Conservation (phyloP, 37 sponge, comb jelly and placozoan genomes). For the Halichondria panicea region DNA sequence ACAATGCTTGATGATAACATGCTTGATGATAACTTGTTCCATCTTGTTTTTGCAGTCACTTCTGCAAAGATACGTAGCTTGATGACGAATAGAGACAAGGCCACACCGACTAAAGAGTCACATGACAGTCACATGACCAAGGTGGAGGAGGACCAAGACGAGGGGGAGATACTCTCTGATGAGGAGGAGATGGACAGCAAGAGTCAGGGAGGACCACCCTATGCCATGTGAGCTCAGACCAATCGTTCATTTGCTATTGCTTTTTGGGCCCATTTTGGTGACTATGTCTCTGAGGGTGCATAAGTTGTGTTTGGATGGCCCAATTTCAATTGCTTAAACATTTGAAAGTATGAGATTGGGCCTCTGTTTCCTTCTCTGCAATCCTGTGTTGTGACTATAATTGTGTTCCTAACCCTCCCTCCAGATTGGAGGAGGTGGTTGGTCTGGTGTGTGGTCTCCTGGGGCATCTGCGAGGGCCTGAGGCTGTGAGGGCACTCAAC, state of each 20-base stretch:
- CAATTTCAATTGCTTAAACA: too few species aligned
- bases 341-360: too few species aligned
- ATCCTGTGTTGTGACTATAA: not conserved
- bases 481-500: slow-evolving; percentile 9
- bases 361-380: not conserved
- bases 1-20: too few species aligned
- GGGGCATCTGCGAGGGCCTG: slow-evolving; percentile 14
- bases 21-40: not conserved
- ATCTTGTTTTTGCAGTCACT: slow-evolving; percentile 7
- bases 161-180: slow-evolving; percentile 29
- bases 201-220: not conserved
- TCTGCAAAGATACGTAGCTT: not conserved
- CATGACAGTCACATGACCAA: slow-evolving; percentile 2
- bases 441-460: slow-evolving; percentile 7
- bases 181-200: slow-evolving; percentile 27
- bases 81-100: not conserved
- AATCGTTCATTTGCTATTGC: not conserved
- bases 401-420: not conserved
- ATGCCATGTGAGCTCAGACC: not conserved
- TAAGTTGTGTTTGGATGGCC: too few species aligned
- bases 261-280: not conserved
- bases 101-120: slow-evolving; percentile 15
- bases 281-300: not conserved
- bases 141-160: slow-evolving; percentile 14
- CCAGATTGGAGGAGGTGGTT: slow-evolving; percentile 34